Evolutionary conservation across 2,888 invertebrate species (phyloP).

Genomic region (Meliscaeva auricollis): DNA sequence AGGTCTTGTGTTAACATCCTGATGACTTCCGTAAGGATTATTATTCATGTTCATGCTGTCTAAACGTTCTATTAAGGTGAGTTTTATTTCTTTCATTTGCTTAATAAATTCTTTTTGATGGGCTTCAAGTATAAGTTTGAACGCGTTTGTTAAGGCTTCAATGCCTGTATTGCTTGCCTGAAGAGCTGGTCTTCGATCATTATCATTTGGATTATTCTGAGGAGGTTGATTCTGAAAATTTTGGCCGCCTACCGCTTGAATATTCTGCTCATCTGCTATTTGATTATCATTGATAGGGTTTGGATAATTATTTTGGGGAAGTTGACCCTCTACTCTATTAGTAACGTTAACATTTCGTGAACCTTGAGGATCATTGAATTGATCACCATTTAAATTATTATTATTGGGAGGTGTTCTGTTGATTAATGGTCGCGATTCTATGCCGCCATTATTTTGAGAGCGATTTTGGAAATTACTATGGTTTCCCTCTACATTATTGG

Average conservation of each 20-base stretch:
- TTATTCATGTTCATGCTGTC: neutral
- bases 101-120: conserved; percentile 12
- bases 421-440: neutral
- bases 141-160: conserved; percentile 3
- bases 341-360: too few relatives aligned
- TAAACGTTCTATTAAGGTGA: neutral
- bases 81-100: conserved; percentile 6
- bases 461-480: neutral
- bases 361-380: too few relatives aligned
- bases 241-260: neutral
- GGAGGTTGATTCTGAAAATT: neutral
- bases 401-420: too few relatives aligned
- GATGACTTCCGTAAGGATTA: neutral
- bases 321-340: too few relatives aligned
- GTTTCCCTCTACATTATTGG: neutral
- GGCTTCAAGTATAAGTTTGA: conserved; percentile 13
- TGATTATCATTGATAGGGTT: too few relatives aligned
- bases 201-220: neutral
- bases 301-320: too few relatives aligned
- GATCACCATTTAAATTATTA: too few relatives aligned
- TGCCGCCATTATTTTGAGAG: neutral
- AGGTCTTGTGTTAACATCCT: neutral
- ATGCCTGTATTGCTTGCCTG: neutral
- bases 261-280: neutral
- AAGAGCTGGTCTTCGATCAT: neutral